A percentile compares a stretch with the other conserved stretches of the same genome.
These are phyloP conservation scores for Ciconia maguari DNA, from an alignment of 2,113 vertebrate species.

Conservation along the genomic window DNA sequence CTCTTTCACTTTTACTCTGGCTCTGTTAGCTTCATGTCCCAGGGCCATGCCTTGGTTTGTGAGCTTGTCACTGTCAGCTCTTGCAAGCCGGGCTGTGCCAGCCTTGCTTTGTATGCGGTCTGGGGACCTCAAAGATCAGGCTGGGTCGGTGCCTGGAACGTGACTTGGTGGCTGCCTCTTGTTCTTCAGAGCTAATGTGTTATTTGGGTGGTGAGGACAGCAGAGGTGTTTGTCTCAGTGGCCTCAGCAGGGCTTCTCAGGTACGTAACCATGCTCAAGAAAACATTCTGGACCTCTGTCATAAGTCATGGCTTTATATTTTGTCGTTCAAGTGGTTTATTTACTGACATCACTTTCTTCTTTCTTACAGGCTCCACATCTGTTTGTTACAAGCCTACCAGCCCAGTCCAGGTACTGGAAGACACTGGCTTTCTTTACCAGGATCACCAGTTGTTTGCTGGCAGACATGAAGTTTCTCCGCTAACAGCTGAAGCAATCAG, in stretches of 20 bases:
- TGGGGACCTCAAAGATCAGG: background rate
- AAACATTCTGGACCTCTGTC: background rate
- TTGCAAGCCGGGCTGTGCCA: background rate
- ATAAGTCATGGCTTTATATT: background rate
- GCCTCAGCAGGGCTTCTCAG: background rate
- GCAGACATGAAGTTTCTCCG: conserved; percentile 65
- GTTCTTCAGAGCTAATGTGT: background rate
- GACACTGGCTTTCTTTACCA: conserved; percentile 67
- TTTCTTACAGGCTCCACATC: conserved; percentile 65
- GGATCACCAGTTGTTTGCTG: conserved; percentile 68
- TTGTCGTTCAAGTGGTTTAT: background rate
- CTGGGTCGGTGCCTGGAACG: background rate
- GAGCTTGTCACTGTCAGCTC: background rate
- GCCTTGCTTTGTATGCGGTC: background rate
- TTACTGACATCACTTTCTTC: background rate
- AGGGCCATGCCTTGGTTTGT: background rate
- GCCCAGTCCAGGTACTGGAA: conserved; percentile 66
- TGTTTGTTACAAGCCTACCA: conserved; percentile 67
- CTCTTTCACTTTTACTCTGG: background rate
- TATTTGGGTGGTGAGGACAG: background rate
- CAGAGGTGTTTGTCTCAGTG: background rate
- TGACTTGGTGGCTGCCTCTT: background rate
- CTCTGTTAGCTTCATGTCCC: background rate
- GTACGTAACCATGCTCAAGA: background rate
- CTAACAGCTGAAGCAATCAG: conserved; percentile 58